Evolutionary conservation across 2,113 vertebrate species (phyloP).

Genomic region (Morphnarchus princeps): DNA sequence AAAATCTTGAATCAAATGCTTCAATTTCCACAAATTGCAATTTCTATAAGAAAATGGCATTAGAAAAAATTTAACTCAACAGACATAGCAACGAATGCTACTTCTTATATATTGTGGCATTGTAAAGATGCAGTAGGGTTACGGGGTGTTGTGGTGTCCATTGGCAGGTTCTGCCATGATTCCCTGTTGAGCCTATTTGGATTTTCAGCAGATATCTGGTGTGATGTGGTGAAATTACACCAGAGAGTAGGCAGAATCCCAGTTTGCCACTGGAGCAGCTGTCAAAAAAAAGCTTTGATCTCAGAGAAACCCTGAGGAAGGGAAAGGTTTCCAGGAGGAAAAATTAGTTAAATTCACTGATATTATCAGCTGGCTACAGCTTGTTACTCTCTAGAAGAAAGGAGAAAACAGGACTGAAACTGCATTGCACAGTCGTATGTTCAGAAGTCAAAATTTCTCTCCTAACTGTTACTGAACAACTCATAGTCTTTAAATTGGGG

Average conservation of each 20-base stretch:
- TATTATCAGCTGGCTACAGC: neutral
- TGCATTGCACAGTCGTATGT: neutral
- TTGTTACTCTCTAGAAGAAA: neutral
- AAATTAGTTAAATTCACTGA: neutral
- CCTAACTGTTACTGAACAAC: neutral
- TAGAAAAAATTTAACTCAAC: neutral
- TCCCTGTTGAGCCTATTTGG: neutral
- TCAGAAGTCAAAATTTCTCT: neutral
- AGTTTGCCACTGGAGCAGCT: neutral
- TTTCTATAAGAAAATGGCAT: neutral
- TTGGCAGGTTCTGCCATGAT: neutral
- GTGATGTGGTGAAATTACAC: rapidly evolving
- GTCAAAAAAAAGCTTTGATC: neutral
- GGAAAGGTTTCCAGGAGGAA: neutral
- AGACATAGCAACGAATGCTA: neutral
- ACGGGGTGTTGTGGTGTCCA: neutral
- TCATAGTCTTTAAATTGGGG: neutral
- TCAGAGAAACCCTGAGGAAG: neutral
- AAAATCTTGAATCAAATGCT: neutral
- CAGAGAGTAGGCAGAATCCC: neutral
- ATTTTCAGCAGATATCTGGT: neutral
- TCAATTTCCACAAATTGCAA: neutral
- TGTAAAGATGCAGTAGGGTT: neutral
- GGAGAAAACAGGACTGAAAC: neutral
- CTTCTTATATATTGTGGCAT: neutral